A percentile compares a stretch with the other conserved stretches of the same genome.
phyloP scores from a whole-genome alignment of 2,797 vertebrate genomes.

The Myripristis jacobus region DNA sequence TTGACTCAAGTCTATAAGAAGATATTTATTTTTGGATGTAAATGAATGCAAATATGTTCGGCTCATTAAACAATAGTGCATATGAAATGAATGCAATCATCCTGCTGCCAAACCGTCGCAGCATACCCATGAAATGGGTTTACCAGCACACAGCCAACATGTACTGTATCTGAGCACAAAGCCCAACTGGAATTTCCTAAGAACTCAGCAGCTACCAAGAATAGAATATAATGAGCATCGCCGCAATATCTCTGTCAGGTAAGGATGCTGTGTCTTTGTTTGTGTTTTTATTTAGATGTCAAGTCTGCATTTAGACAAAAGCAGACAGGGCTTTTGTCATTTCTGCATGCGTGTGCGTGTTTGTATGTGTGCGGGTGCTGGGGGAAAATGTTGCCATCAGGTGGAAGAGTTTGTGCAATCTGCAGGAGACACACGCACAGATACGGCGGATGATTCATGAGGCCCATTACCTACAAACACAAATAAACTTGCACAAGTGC shows the following conservation, averaged over 20 bases:
- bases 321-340: conserved; percentile 47
- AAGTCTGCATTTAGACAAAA: conserved; percentile 65
- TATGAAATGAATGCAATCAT: conserved; percentile 44
- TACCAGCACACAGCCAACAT: conserved; percentile 53
- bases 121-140: conserved; percentile 67
- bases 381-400: conserved; percentile 33
- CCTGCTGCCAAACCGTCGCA: conserved; percentile 48
- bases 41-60: conserved; percentile 47
- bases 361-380: background rate
- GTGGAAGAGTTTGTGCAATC: conserved; percentile 38
- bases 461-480: background rate
- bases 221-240: conserved; percentile 72
- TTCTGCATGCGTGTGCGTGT: conserved; percentile 27
- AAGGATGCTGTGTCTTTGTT: conserved; percentile 52
- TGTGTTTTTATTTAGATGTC: conserved; percentile 69
- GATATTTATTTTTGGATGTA: conserved; percentile 26
- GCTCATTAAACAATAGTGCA: conserved; percentile 48
- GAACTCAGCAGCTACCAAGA: conserved; percentile 68
- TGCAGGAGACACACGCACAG: conserved; percentile 37
- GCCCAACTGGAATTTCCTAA: conserved; percentile 68
- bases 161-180: conserved; percentile 52
- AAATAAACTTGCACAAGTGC: conserved; percentile 8
- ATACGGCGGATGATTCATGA: conserved; percentile 55
- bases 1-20: background rate
- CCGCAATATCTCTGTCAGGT: conserved; percentile 65